Evolutionary conservation across 2,113 vertebrate species (phyloP), one percentile per base, ranked within the genome.

Genomic region (Turdus rufiventris): DNA sequence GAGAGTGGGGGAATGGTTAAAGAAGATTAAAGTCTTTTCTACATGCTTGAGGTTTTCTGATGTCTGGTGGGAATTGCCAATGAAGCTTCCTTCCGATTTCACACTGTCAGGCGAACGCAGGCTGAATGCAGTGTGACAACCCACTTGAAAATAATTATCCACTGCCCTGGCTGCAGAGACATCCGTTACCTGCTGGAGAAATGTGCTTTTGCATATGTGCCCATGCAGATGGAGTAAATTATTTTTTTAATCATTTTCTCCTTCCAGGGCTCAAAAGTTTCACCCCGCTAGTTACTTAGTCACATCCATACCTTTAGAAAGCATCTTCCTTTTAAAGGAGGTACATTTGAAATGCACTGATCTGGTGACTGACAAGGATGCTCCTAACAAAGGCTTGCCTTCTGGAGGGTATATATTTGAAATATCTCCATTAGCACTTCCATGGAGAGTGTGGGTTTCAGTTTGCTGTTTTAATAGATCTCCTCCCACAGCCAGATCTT

Each of bases 81-180:
- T 95, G 92, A 92, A 93, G 79, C 93, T 97, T 97, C 95, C 94
- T 97, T 83, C 68, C 11, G 61, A 83, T 93, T 94, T 97, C 90
- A 83, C 56, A 40, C 58, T 90, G 93, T 96, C 97, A 95, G 82
- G 79, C 3, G 6, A 88, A 71, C 0, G 18, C 94, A 83, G 93
- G 57, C 60, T 6, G 84, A 96, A 96, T 92, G 82, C 60, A 89
- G 68, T 94, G 80, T 97, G 97, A 98, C 96, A 95, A 81, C 93
- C 90, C 82, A 72, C 94, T 96, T 70, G 95, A 97, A 97, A 97
- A 96, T 95, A 96, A 97, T 97, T 96, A 96, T 77, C 91, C 89
- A 61, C 73, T 68, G 80, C 88, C 76, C 93, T 84, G 91, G 91
- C 90, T 96, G 93, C 89, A 73, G 84, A 58, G 67, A 84, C 66